Conservation (phyloP, 2,888 invertebrate genomes). For the Chironomus tentans region DNA sequence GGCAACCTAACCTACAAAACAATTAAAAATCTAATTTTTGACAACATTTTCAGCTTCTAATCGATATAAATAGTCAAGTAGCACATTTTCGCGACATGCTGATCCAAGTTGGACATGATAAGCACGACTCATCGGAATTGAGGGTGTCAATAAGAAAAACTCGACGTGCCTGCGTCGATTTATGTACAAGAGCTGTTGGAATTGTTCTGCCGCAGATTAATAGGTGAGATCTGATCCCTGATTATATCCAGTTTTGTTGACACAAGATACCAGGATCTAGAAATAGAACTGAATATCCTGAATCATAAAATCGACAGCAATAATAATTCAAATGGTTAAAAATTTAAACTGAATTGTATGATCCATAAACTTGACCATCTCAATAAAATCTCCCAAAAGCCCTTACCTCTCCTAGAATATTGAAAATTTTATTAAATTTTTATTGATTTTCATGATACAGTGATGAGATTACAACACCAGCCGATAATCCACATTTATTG, state of each 20-base stretch:
- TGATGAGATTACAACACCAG: not conserved
- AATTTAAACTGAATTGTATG: no score
- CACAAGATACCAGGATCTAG: no score
- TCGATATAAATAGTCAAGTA: slow-evolving; percentile 79
- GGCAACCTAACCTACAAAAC: no score
- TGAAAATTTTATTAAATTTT: not conserved
- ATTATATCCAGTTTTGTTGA: no score
- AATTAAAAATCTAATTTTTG: no score
- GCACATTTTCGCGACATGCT: slow-evolving; percentile 78
- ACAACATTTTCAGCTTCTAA: slow-evolving; percentile 32
- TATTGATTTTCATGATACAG: not conserved
- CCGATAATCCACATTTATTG: slow-evolving; percentile 72
- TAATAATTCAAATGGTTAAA: no score
- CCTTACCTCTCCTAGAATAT: no score
- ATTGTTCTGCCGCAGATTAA: slow-evolving; percentile 66
- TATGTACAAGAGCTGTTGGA: slow-evolving; percentile 64
- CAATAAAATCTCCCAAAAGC: no score
- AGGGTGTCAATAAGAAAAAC: slow-evolving; percentile 75
- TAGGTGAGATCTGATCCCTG: no score
- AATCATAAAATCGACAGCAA: no score
- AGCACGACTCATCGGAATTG: slow-evolving; percentile 75
- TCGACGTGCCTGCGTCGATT: slow-evolving; percentile 73
- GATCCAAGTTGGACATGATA: slow-evolving; percentile 69
- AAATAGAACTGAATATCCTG: no score
- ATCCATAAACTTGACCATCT: no score